A percentile compares a stretch with the other conserved stretches of the same genome.
These are phyloP conservation scores for Tiliacea citrago DNA, from an alignment of 2,888 invertebrate genomes.

Conservation along the genomic window DNA sequence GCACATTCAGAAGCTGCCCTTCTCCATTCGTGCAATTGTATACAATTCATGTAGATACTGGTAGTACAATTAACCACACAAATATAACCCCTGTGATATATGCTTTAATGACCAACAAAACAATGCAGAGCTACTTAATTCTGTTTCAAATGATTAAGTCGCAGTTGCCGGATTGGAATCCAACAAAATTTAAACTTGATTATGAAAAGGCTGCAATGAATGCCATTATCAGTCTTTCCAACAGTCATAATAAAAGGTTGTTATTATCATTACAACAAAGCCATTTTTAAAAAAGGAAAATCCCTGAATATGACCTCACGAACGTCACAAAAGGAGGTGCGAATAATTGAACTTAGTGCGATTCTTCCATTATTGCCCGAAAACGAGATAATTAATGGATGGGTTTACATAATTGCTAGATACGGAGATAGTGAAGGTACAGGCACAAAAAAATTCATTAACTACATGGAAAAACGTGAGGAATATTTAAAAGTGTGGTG, in stretches of 20 bases:
- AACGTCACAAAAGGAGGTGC: conserved; percentile 36
- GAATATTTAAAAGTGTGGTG: too few species aligned
- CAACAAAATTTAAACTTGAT: conserved; percentile 44
- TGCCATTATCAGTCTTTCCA: conserved; percentile 34
- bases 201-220: conserved; percentile 40
- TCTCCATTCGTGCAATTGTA: conserved; percentile 34
- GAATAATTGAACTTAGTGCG: conserved; percentile 32
- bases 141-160: conserved; percentile 43
- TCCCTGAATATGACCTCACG: conserved; percentile 29
- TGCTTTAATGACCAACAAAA: conserved; percentile 37
- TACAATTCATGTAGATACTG: conserved; percentile 39
- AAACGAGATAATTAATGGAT: conserved; percentile 34
- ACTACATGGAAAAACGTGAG: conserved; percentile 39
- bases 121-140: conserved; percentile 34
- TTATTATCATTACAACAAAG: conserved; percentile 44
- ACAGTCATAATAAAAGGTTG: conserved; percentile 40
- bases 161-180: conserved; percentile 46
- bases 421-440: conserved; percentile 35
- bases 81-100: conserved; percentile 32
- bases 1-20: conserved; percentile 37
- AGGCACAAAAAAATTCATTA: conserved; percentile 31
- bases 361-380: conserved; percentile 34
- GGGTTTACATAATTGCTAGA: conserved; percentile 33
- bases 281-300: conserved; percentile 44
- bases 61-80: conserved; percentile 37